Base-by-base conservation (phyloP, 1,140 invertebrate genomes). In the Lutraria rhynchaena region DNA sequence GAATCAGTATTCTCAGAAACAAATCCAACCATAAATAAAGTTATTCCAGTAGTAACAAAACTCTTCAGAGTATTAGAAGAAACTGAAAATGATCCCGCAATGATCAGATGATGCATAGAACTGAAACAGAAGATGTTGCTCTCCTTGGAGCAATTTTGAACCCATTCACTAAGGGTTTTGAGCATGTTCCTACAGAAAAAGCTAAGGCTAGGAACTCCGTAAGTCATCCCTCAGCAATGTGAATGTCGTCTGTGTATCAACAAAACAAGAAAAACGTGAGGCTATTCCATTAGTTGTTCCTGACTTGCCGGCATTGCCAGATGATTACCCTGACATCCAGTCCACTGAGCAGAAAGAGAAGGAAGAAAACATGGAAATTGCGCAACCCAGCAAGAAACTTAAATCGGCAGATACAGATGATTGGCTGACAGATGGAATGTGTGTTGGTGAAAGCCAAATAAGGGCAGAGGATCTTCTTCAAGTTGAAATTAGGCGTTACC, bases 11-110 rank as follows among this genome's bases (percentile, higher is more conserved):
- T 49, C 35, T n/a, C 63, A 22, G 71, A 83, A 35, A 57, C 24
- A n/a, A 51, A 27, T 4, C 81, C 81, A n/a, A 83, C 81, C 15
- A 76, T 76, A 13, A 37, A 69, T 24, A 70, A 83, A 67, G 61
- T 83, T 7, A 13, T 83, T 0, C 71, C 61, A 11, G 35, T 67
- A 7, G 60, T 82, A 22, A 17, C 51, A 22, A 82, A 83, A 37
- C 57, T 70, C 9, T 27, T 0, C 24, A 24, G 31, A 63, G 37
- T 1, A 17, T 7, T n/a, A 24, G 31, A 33, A 41, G n/a, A 0
- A 1, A 37, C 37, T 57, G 51, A 35, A 9, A 22, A 35, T 74
- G 51, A 74, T 58, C 29, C n/a, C 13, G 24, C 63, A 24, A 5
- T 29, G 24, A 27, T n/a, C 33, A 70, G 41, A 41, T 70, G 41